Conservation (phyloP, 2,888 invertebrate genomes). For the Eumerus sabulonum region DNA sequence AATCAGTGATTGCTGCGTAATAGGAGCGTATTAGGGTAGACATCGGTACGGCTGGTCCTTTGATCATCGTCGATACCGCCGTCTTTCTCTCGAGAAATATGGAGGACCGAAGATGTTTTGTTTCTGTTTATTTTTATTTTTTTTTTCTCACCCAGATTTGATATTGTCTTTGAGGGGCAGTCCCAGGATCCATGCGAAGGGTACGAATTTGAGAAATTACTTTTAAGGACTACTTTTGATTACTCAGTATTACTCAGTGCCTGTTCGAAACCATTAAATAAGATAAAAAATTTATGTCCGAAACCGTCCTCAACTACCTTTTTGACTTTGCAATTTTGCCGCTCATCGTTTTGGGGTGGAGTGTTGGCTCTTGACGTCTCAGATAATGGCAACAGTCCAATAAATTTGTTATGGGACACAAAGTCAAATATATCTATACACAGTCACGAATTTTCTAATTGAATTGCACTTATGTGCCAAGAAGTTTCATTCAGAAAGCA, state of each 20-base stretch:
- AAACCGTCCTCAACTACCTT: slow-evolving; percentile 8
- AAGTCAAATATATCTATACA: no score
- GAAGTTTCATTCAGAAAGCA: no score
- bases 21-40: slow-evolving; percentile 28
- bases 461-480: no score
- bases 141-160: no score
- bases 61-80: neutral
- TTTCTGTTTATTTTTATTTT: slow-evolving; percentile 41
- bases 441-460: no score
- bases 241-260: slow-evolving; percentile 33
- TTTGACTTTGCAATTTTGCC: neutral
- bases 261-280: slow-evolving; percentile 12
- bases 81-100: neutral
- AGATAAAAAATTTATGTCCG: slow-evolving; percentile 39
- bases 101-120: slow-evolving; percentile 25
- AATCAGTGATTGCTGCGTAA: slow-evolving; percentile 39
- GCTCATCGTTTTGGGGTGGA: no score
- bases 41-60: slow-evolving; percentile 4
- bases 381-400: neutral
- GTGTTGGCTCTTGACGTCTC: no score
- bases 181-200: neutral
- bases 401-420: no score
- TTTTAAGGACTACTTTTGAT: slow-evolving; percentile 46
- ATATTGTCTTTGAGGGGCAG: slow-evolving; percentile 16
- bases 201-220: slow-evolving; percentile 38